A percentile compares a stretch with the other conserved stretches of the same genome.
phyloP scores from a whole-genome alignment of 2,888 invertebrate species.

The Sphaerophoria taeniata region DNA sequence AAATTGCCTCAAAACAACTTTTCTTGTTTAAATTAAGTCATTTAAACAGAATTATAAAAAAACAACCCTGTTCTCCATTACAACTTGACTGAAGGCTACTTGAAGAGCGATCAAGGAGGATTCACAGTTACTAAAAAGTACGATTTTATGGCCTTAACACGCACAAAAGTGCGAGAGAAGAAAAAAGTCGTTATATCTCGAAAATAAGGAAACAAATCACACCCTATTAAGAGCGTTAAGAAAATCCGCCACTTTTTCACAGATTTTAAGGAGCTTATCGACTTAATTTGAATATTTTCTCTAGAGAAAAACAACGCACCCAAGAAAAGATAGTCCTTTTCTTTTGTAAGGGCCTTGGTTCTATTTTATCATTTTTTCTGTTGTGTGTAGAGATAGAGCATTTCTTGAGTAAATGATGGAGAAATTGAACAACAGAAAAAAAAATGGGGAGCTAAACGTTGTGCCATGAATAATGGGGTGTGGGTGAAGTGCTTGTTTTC shows the following conservation, averaged over 20 bases:
- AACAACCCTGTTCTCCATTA: constrained; percentile 59
- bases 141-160: constrained; percentile 79
- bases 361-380: constrained; percentile 38
- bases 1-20: constrained; percentile 43
- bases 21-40: constrained; percentile 52
- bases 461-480: not conserved
- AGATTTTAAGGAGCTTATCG: constrained; percentile 83
- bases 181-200: constrained; percentile 38
- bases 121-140: constrained; percentile 82
- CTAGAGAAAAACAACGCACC: constrained; percentile 31
- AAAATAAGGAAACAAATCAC: constrained; percentile 69
- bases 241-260: constrained; percentile 79
- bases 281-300: constrained; percentile 74
- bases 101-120: constrained; percentile 81
- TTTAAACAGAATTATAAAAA: constrained; percentile 12
- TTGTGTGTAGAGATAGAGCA: constrained; percentile 48
- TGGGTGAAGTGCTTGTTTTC: constrained; percentile 57
- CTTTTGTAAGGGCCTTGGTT: constrained; percentile 56
- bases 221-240: constrained; percentile 74
- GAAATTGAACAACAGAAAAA: constrained; percentile 14
- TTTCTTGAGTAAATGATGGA: constrained; percentile 47
- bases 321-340: constrained; percentile 67
- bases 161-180: constrained; percentile 32
- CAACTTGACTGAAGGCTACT: constrained; percentile 78
- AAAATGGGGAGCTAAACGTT: constrained; percentile 28